Evolutionary conservation across 1,140 invertebrate species (phyloP).

Genomic region (Drosophila pallidifrons): DNA sequence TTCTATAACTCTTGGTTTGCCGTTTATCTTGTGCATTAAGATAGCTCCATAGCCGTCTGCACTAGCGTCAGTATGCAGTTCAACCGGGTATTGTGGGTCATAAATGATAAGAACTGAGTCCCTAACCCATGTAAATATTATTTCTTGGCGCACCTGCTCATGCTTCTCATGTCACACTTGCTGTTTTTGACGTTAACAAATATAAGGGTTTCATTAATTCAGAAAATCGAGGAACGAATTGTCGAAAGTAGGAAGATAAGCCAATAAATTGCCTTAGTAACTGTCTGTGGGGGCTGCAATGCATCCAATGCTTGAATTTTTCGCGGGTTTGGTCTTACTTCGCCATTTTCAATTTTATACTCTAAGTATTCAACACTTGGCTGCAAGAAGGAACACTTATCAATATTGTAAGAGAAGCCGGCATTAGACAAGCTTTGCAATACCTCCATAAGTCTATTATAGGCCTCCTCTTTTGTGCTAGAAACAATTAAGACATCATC

Average conservation of each 20-base stretch:
- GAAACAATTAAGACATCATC: too few species aligned
- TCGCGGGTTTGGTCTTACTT: slow-evolving; percentile 47
- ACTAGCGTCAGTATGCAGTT: slow-evolving; percentile 6
- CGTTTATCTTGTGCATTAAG: slow-evolving; percentile 2
- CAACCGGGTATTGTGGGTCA: slow-evolving; percentile 9
- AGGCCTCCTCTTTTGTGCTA: neutral
- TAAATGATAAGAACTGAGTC: slow-evolving; percentile 14
- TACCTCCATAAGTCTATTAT: slow-evolving; percentile 5
- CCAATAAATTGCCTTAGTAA: slow-evolving; percentile 35
- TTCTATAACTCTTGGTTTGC: neutral
- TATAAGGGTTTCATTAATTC: slow-evolving; percentile 22
- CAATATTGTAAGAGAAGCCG: slow-evolving; percentile 6
- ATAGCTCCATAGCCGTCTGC: slow-evolving; percentile 5
- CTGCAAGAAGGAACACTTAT: slow-evolving; percentile 13
- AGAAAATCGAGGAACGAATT: slow-evolving; percentile 24
- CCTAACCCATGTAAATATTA: slow-evolving; percentile 1
- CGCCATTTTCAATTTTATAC: slow-evolving; percentile 43
- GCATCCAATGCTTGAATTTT: slow-evolving; percentile 45
- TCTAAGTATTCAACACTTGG: slow-evolving; percentile 40
- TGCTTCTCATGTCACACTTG: slow-evolving; percentile 1
- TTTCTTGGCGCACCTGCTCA: slow-evolving; percentile 7
- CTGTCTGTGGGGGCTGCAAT: slow-evolving; percentile 10
- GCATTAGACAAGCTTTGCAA: slow-evolving; percentile 28
- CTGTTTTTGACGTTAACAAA: slow-evolving; percentile 1
- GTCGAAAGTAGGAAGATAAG: slow-evolving; percentile 42